These are phyloP conservation scores for Megastigmus dorsalis DNA, from an alignment of 2,888 invertebrate genomes.

Conservation along the genomic window DNA sequence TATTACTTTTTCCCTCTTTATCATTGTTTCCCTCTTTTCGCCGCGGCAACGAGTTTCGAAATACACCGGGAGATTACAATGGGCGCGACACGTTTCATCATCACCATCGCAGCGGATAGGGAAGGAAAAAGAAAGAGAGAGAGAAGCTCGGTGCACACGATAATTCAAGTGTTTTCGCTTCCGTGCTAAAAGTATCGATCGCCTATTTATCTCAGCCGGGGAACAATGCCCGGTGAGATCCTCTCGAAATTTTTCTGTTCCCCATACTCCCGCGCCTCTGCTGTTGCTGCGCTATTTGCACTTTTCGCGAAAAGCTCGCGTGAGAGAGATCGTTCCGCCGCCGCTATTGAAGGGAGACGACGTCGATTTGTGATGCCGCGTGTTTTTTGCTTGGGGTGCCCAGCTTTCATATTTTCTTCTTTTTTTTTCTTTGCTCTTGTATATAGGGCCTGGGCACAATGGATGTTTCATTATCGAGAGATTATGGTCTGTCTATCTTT, in stretches of 20 bases:
- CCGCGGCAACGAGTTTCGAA: too few relatives aligned
- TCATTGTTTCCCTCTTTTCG: too few relatives aligned
- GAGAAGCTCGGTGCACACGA: neutral
- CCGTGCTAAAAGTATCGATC: slow-evolving; percentile 30
- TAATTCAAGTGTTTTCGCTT: slow-evolving; percentile 30
- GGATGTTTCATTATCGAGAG: slow-evolving; percentile 23
- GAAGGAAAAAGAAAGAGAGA: too few relatives aligned
- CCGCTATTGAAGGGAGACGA: neutral
- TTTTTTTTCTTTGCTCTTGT: neutral
- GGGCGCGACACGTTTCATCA: slow-evolving; percentile 21
- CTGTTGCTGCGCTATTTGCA: neutral
- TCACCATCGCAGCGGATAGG: neutral
- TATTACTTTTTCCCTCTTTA: neutral
- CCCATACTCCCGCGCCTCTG: neutral
- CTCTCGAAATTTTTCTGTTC: slow-evolving; percentile 1
- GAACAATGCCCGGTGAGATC: slow-evolving; percentile 34
- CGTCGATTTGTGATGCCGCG: too few relatives aligned
- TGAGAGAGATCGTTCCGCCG: slow-evolving; percentile 15
- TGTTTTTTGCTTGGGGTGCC: too few relatives aligned
- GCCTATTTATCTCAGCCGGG: slow-evolving; percentile 24
- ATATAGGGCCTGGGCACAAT: neutral
- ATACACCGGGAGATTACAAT: slow-evolving; percentile 36
- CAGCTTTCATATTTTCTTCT: neutral
- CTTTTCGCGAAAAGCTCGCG: slow-evolving; percentile 13
- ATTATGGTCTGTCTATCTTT: neutral